Conservation (phyloP, 2,888 invertebrate genomes). For the Phragmatobia fuliginosa region DNA sequence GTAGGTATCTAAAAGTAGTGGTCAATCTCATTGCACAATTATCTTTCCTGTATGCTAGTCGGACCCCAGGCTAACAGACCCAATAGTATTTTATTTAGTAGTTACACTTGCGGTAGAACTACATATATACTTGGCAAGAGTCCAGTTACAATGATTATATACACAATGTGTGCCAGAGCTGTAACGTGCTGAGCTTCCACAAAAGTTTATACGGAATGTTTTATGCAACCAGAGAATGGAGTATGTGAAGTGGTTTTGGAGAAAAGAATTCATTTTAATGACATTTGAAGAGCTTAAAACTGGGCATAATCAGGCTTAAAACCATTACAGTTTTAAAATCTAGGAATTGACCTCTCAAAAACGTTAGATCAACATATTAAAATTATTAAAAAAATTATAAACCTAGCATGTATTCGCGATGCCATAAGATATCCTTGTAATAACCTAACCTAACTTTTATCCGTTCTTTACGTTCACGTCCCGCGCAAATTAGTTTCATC, state of each 20-base stretch:
- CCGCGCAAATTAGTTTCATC: too few species aligned
- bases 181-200: constrained; percentile 36
- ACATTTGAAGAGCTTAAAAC: background rate
- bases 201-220: constrained; percentile 2
- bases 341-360: background rate
- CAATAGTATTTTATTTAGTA: background rate
- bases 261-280: background rate
- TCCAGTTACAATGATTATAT: constrained; percentile 67
- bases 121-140: constrained; percentile 55
- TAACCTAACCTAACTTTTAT: too few species aligned
- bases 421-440: too few species aligned
- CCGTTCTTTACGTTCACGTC: too few species aligned
- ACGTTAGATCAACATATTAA: too few species aligned
- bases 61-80: background rate
- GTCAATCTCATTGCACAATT: background rate
- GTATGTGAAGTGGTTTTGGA: background rate
- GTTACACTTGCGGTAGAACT: constrained; percentile 37
- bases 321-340: background rate
- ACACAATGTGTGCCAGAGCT: constrained; percentile 53
- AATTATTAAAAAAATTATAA: too few species aligned
- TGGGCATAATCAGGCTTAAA: too few species aligned
- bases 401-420: too few species aligned
- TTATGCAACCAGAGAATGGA: background rate
- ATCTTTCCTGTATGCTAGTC: background rate
- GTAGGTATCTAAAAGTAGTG: background rate